A percentile compares a stretch with the other conserved stretches of the same genome.
phyloP scores from a whole-genome alignment of 2,888 invertebrate species.

The Lochmaea crataegi region DNA sequence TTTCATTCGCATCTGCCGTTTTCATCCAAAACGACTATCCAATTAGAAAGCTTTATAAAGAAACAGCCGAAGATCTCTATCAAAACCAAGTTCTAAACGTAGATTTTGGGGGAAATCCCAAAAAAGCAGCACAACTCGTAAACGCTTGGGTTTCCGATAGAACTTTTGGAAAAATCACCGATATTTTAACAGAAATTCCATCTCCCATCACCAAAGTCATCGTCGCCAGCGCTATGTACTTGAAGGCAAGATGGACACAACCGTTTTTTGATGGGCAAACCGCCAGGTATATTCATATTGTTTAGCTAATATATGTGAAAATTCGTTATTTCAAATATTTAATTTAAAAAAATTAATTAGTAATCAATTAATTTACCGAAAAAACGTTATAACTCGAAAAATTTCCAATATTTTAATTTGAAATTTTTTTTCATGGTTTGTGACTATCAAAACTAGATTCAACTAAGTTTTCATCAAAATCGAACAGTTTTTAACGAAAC shows the following conservation, averaged over 20 bases:
- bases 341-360: too few relatives aligned
- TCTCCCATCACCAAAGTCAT: slow-evolving; percentile 70
- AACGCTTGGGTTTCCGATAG: slow-evolving; percentile 75
- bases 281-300: slow-evolving; percentile 63
- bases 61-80: slow-evolving; percentile 69
- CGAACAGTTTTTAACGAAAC: too few relatives aligned
- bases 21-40: slow-evolving; percentile 71
- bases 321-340: too few relatives aligned
- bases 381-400: too few relatives aligned
- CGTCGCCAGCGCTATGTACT: slow-evolving; percentile 77
- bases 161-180: slow-evolving; percentile 73
- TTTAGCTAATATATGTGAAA: not conserved
- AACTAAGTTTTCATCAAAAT: too few relatives aligned
- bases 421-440: too few relatives aligned
- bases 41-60: slow-evolving; percentile 68
- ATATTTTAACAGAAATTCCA: slow-evolving; percentile 70
- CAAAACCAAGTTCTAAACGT: slow-evolving; percentile 69
- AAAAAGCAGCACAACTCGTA: slow-evolving; percentile 65
- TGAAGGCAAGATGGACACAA: slow-evolving; percentile 77
- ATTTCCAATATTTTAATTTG: too few relatives aligned
- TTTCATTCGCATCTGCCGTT: slow-evolving; percentile 70
- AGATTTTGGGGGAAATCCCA: slow-evolving; percentile 67
- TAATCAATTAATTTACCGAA: too few relatives aligned
- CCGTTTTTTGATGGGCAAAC: slow-evolving; percentile 72
- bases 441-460: too few relatives aligned